These are phyloP conservation scores for Formicarius rufipectus DNA, from an alignment of 2,113 vertebrate species.

Conservation along the genomic window DNA sequence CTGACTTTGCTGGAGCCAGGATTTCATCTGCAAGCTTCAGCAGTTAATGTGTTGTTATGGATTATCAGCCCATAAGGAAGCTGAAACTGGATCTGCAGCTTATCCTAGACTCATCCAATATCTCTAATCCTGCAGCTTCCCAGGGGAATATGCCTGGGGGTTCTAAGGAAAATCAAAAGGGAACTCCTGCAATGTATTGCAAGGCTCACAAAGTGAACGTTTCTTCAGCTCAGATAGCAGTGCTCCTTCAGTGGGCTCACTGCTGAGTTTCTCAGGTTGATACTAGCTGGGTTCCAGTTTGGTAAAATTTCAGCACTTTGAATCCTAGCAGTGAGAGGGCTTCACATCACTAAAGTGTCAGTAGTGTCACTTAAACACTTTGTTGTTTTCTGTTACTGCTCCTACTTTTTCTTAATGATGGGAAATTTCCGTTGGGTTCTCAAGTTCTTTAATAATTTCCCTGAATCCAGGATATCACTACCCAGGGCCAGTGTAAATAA, in stretches of 20 bases:
- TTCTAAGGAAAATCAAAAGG: background rate
- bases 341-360: conserved; percentile 17
- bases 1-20: background rate
- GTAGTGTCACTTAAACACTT: background rate
- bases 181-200: background rate
- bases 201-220: background rate
- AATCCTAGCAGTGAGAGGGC: background rate
- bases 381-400: background rate
- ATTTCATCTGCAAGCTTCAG: background rate
- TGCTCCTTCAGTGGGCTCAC: conserved; percentile 15
- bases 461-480: background rate
- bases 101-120: background rate
- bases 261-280: background rate
- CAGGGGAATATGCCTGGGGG: background rate
- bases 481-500: background rate
- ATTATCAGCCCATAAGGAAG: background rate
- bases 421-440: background rate
- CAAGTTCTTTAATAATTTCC: background rate
- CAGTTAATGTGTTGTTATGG: background rate
- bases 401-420: background rate
- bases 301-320: conserved; percentile 19
- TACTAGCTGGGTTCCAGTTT: conserved; percentile 10
- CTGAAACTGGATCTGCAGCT: background rate
- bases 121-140: background rate
- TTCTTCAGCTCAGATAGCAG: conserved; percentile 8